Evolutionary conservation across 2,797 vertebrate genomes (phyloP), one percentile per base, ranked within the genome.

Genomic region (Enteromius fasciolatus): DNA sequence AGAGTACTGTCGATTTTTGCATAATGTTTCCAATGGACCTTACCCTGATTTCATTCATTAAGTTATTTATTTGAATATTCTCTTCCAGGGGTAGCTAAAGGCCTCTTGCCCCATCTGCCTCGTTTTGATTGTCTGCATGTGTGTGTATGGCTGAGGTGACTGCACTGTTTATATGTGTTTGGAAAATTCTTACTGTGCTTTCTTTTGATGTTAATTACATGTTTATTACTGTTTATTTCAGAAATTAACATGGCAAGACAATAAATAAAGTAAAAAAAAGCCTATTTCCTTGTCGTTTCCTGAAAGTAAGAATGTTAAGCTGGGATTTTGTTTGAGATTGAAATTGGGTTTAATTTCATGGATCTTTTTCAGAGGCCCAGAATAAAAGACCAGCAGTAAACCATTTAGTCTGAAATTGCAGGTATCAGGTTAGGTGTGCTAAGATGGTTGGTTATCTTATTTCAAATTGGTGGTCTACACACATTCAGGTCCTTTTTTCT

Each of bases 31-130:
- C n/a, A 8, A 4, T 59, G 54, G 15, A 76, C 41, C 44, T 66
- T 67, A 63, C 15, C n/a, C 17, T 85, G 81, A 87, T 86, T 82
- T 78, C 74, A 85, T 68, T 82, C 85, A 85, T 69, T 86, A 88
- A 91, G 89, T 91, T 95, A 94, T 94, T 94, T 74, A 93, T 93
- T 92, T 93, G 88, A 89, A 87, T 89, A 66, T 89, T 36, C 87
- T 39, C 86, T 81, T 28, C 59, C 63, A 78, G 78, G 80, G 31
- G 84, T 82, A 25, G 69, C 68, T 88, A 25, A 76, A 68, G 78
- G 61, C 59, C 17, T 44, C 68, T 68, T 78, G 20, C 72, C 50
- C 80, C 31, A n/a, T 28, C 66, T 78, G 54, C 28, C 14, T 36
- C 33, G 39, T 85, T 82, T 68, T 44, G 17, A 73, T 80, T 82